Evolutionary conservation across 1,140 invertebrate species (phyloP).

Genomic region (Drosophila saltans): DNA sequence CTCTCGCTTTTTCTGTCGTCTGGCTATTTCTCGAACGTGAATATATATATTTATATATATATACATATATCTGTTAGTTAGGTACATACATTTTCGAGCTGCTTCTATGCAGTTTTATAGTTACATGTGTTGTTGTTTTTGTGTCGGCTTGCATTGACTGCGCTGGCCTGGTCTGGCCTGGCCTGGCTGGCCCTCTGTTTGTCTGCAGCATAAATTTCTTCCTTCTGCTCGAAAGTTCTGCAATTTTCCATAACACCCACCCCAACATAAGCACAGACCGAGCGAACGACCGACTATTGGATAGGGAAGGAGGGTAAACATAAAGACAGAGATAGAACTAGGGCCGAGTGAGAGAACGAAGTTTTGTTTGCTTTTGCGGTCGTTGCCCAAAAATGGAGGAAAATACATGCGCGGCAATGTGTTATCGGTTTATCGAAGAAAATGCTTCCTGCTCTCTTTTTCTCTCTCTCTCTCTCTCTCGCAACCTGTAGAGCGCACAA

Average conservation of each 20-base stretch:
- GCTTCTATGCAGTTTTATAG: constrained; percentile 32
- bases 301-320: neutral
- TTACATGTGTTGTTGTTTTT: constrained; percentile 34
- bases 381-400: constrained; percentile 67
- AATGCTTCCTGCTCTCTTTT: constrained; percentile 32
- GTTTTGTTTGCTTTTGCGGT: constrained; percentile 64
- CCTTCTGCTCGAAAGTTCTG: constrained; percentile 55
- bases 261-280: constrained; percentile 12
- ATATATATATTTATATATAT: neutral
- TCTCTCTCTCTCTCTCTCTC: constrained; percentile 45
- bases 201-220: constrained; percentile 50
- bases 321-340: neutral
- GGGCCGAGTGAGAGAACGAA: constrained; percentile 15
- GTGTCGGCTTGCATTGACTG: constrained; percentile 5
- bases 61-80: neutral
- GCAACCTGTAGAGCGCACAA: constrained; percentile 55
- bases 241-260: constrained; percentile 30
- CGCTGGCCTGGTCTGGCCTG: constrained; percentile 22
- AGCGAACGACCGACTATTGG: constrained; percentile 4
- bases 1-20: constrained; percentile 40
- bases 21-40: constrained; percentile 51
- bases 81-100: constrained; percentile 9
- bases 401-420: constrained; percentile 60
- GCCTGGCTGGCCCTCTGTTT: neutral
- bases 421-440: constrained; percentile 47